A percentile compares a stretch with the other conserved stretches of the same genome.
These are phyloP conservation scores for Alosa sapidissima DNA, from an alignment of 2,797 vertebrate species.

Conservation along the genomic window DNA sequence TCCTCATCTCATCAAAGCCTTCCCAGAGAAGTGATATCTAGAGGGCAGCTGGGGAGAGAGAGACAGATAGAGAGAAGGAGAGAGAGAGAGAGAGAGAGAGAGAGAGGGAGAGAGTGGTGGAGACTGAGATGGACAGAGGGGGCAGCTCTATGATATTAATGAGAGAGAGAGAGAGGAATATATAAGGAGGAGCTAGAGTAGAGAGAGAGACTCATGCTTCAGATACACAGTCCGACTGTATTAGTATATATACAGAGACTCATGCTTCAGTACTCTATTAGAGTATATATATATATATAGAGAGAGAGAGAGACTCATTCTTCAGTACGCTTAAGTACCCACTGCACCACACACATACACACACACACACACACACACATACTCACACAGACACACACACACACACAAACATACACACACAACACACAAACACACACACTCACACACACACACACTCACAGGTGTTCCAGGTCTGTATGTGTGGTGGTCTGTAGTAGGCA, in stretches of 20 bases:
- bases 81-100: not conserved
- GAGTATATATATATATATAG: no score
- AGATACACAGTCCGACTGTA: no score
- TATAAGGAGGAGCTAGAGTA: not conserved
- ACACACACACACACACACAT: no score
- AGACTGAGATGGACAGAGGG: no score
- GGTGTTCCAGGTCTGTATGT: no score
- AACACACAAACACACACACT: not conserved
- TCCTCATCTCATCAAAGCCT: slow-evolving; percentile 33
- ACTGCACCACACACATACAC: no score
- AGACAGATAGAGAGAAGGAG: not conserved
- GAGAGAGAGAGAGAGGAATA: no score
- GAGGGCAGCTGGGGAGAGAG: not conserved
- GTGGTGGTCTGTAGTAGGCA: not conserved
- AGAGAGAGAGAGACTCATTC: no score
- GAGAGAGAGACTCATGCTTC: not conserved
- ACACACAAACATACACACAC: not conserved
- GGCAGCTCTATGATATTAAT: no score
- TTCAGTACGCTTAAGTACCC: no score
- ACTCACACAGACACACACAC: not conserved
- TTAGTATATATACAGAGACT: no score
- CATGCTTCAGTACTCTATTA: no score
- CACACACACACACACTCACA: not conserved
- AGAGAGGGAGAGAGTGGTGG: not conserved
- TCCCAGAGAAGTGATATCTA: not conserved